phyloP scores from a whole-genome alignment of 2,888 invertebrate species.

The Melanostoma scalare region DNA sequence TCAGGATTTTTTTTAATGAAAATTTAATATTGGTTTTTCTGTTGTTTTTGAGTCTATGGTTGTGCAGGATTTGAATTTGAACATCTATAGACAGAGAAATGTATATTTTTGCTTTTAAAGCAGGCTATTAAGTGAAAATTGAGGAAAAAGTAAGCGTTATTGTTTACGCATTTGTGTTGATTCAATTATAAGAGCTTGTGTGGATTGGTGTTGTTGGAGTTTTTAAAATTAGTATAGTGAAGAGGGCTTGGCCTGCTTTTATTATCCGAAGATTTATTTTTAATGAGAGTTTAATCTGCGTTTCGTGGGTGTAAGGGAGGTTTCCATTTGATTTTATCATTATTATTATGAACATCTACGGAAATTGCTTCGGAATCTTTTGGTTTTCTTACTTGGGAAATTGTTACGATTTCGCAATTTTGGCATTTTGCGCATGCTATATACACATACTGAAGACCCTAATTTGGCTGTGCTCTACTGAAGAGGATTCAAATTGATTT shows the following conservation, averaged over 20 bases:
- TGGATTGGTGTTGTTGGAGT: conserved; percentile 10
- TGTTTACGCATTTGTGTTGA: conserved; percentile 45
- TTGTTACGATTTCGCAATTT: background rate
- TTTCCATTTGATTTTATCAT: conserved; percentile 17
- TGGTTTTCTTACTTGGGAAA: background rate
- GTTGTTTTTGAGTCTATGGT: conserved; percentile 30
- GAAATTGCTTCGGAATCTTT: conserved; percentile 2
- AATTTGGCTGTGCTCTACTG: conserved; percentile 10
- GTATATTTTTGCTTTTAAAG: conserved; percentile 1
- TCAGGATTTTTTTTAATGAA: conserved; percentile 55
- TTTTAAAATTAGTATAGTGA: background rate
- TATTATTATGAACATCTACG: conserved; percentile 24
- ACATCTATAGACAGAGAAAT: conserved; percentile 1
- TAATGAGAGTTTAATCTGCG: conserved; percentile 33
- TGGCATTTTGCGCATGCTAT: background rate
- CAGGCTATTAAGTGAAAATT: too few relatives aligned
- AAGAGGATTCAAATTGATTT: conserved; percentile 1
- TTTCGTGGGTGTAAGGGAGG: conserved; percentile 8
- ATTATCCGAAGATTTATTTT: conserved; percentile 26
- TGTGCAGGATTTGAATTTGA: conserved; percentile 4
- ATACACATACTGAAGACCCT: background rate
- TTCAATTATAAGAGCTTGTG: conserved; percentile 30
- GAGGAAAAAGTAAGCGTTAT: conserved; percentile 15
- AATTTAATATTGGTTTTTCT: conserved; percentile 20
- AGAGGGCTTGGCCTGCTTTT: background rate